Evolutionary conservation across 2,113 vertebrate genomes (phyloP).

Genomic region (Xyliphius kryptos): DNA sequence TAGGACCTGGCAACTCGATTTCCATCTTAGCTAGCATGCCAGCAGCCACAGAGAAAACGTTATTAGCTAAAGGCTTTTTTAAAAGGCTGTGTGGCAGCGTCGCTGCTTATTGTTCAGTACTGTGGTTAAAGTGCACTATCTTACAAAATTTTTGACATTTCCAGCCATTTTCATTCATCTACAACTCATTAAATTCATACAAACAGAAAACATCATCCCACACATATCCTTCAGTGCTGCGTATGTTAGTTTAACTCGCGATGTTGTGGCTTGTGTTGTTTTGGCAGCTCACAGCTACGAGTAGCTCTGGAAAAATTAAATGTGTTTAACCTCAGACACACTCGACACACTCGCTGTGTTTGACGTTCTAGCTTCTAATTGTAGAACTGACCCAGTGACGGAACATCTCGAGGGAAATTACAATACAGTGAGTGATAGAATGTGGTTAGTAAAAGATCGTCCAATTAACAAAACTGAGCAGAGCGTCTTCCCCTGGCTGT

Average conservation of each 20-base stretch:
- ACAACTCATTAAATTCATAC: too few relatives aligned
- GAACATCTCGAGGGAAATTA: constrained; percentile 17
- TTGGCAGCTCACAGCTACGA: neutral
- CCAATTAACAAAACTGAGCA: constrained; percentile 2
- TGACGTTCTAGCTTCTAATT: constrained; percentile 19
- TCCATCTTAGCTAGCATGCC: neutral
- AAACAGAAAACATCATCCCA: neutral
- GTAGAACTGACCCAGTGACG: constrained; percentile 2
- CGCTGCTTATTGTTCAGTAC: neutral
- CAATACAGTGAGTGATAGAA: neutral
- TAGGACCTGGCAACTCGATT: too few relatives aligned
- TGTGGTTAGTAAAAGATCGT: constrained; percentile 13
- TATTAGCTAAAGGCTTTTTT: neutral
- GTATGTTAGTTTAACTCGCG: neutral
- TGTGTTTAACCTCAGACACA: constrained; percentile 1
- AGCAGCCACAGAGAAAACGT: neutral
- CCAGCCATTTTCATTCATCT: neutral
- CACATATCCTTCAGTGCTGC: neutral
- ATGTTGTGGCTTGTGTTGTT: neutral
- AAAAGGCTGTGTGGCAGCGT: neutral
- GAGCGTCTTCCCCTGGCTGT: too few relatives aligned
- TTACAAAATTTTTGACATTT: neutral
- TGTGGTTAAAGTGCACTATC: neutral
- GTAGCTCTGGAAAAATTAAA: constrained; percentile 1
- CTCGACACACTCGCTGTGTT: neutral